Evolutionary conservation across 2,888 invertebrate genomes (phyloP).

Genomic region (Buathra laborator): DNA sequence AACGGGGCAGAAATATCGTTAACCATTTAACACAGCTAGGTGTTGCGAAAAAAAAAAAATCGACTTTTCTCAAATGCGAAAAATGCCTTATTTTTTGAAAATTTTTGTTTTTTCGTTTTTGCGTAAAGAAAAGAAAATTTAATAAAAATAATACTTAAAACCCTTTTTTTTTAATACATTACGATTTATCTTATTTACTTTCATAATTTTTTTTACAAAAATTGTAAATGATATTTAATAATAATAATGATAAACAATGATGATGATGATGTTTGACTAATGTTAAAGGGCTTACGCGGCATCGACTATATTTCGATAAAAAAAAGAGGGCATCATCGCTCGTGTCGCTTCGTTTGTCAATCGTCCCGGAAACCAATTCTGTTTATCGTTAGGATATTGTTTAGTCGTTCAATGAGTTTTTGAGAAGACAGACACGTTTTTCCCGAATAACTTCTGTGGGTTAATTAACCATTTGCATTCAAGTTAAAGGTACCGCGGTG

Average conservation of each 20-base stretch:
- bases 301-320: conserved; percentile 28
- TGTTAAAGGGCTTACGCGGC: neutral
- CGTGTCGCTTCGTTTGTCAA: conserved; percentile 50
- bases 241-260: neutral
- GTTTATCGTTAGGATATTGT: conserved; percentile 58
- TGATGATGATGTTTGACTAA: too few species aligned
- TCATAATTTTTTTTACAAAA: too few species aligned
- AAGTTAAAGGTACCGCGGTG: conserved; percentile 11
- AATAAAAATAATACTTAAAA: too few species aligned
- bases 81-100: neutral
- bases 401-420: conserved; percentile 60
- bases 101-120: too few species aligned
- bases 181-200: too few species aligned
- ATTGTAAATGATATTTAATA: too few species aligned
- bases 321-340: conserved; percentile 4
- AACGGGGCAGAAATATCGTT: neutral
- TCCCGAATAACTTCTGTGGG: conserved; percentile 19
- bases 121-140: too few species aligned
- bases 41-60: neutral
- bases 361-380: conserved; percentile 65
- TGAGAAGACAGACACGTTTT: conserved; percentile 53
- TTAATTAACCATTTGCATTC: conserved; percentile 13
- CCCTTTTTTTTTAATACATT: too few species aligned
- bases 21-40: too few species aligned
- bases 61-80: neutral